Evolutionary conservation across 2,113 vertebrate species (phyloP).

Genomic region (Nymphicus hollandicus): DNA sequence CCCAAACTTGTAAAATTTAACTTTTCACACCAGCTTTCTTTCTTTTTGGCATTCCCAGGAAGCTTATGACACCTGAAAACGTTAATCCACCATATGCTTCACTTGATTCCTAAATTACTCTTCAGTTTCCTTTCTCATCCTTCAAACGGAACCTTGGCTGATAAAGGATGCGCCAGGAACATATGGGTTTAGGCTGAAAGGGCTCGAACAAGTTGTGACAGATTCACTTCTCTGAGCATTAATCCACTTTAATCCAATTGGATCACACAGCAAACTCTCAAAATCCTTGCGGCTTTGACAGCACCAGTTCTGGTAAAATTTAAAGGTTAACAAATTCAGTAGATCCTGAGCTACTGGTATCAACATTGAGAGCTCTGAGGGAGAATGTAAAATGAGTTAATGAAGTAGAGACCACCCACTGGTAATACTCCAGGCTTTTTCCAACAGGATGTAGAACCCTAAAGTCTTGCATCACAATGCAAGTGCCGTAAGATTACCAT

Average conservation of each 20-base stretch:
- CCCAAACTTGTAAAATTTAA: not conserved
- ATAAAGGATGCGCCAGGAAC: not conserved
- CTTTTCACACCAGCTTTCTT: not conserved
- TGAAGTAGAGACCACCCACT: not conserved
- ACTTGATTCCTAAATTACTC: not conserved
- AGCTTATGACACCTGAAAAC: not conserved
- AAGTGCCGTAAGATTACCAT: not conserved
- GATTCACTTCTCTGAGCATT: not conserved
- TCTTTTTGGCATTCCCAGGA: not conserved
- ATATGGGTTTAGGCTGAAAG: not conserved
- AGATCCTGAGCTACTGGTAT: not conserved
- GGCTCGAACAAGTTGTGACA: not conserved
- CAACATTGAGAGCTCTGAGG: not conserved
- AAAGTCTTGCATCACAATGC: not conserved
- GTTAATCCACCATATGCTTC: conserved; percentile 10
- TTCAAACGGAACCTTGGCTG: not conserved
- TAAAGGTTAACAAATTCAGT: conserved; percentile 37
- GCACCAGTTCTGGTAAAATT: not conserved
- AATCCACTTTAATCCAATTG: conserved; percentile 39
- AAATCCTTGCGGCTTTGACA: conserved; percentile 15
- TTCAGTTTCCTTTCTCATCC: not conserved
- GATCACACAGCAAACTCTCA: conserved; percentile 17
- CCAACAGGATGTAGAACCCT: not conserved
- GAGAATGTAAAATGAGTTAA: not conserved
- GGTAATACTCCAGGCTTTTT: not conserved